Base-by-base conservation (phyloP, 2,888 invertebrate species). In the Drosophila siamana region DNA sequence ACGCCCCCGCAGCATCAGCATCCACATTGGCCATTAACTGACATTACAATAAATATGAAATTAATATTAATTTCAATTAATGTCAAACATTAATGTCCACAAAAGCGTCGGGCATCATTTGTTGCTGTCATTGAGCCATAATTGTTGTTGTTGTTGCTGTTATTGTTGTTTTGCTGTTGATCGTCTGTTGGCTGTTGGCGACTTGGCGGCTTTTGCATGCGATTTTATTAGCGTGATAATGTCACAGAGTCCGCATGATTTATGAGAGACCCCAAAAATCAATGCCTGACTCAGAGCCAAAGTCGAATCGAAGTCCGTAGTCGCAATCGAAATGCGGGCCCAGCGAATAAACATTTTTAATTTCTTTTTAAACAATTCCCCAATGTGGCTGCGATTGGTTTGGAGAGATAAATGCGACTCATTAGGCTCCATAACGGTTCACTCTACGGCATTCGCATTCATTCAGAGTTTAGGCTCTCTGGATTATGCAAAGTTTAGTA, bases 21-120 rank as follows among this genome's bases (percentile, higher is more conserved):
- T 26, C 26, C 57, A 70, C 55, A 50, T 52, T 44, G 63, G 59
- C 70, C 61, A 73, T 87, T 87, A 82, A 82, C 79, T 74, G 71
- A 69, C 72, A 80, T 89, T 82, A 89, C 85, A 89, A 88, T 86
- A 86, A 88, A 86, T 88, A 87, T 89, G 82, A 87, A 91, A 89
- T 91, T 88, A 90, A 91, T 91, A 90, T 90, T 90, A 90, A 90
- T 88, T 90, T 90, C 90, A 90, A 90, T 90, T 90, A 90, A 89
- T 90, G 90, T 90, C 90, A 89, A 85, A 89, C 82, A 86, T 89
- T 90, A 89, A 89, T 88, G 90, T 91, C 90, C 78, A 80, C 77
- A 83, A 87, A 86, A 89, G 90, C 89, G 90, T 90, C 89, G 88
- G 77, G 74, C 82, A 87, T 90, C 89, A 90, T 90, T 90, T 90